These are phyloP conservation scores for Gonatopus flavifemur DNA, from an alignment of 1,140 invertebrate genomes.

Conservation along the genomic window DNA sequence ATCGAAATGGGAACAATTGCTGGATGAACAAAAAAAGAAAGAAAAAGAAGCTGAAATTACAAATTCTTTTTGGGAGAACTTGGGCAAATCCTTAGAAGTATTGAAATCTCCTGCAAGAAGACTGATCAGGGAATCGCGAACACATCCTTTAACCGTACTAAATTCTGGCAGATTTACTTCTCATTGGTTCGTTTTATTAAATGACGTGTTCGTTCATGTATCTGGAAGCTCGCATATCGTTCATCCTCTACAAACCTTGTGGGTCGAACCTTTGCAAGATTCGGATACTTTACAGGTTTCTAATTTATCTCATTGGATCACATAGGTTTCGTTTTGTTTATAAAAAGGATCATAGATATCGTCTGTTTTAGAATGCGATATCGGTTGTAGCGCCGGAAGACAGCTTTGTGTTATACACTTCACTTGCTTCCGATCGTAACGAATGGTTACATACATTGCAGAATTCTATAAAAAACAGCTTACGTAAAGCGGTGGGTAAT, in stretches of 20 bases:
- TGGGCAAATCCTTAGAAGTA: constrained; percentile 67
- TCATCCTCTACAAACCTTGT: constrained; percentile 74
- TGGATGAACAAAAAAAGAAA: constrained; percentile 64
- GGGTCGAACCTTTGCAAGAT: constrained; percentile 71
- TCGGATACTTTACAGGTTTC: constrained; percentile 61
- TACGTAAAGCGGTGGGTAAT: constrained; percentile 48
- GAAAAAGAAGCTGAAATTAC: constrained; percentile 71
- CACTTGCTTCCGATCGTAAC: constrained; percentile 68
- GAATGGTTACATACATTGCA: constrained; percentile 78
- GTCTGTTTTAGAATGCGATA: constrained; percentile 63
- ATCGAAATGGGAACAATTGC: constrained; percentile 64
- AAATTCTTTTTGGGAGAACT: constrained; percentile 74
- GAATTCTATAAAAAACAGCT: constrained; percentile 62
- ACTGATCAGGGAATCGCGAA: constrained; percentile 75
- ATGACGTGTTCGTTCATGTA: constrained; percentile 74
- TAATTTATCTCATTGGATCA: constrained; percentile 7
- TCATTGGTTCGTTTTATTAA: constrained; percentile 77
- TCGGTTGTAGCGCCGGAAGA: constrained; percentile 78
- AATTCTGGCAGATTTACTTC: constrained; percentile 70
- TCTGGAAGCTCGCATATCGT: constrained; percentile 64
- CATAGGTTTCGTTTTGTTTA: too few species aligned
- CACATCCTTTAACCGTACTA: constrained; percentile 67
- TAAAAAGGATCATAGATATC: constrained; percentile 7
- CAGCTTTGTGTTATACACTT: constrained; percentile 67
- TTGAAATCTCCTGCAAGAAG: constrained; percentile 70